Conservation (phyloP, 2,888 invertebrate species). For the Hypercompe scribonia region DNA sequence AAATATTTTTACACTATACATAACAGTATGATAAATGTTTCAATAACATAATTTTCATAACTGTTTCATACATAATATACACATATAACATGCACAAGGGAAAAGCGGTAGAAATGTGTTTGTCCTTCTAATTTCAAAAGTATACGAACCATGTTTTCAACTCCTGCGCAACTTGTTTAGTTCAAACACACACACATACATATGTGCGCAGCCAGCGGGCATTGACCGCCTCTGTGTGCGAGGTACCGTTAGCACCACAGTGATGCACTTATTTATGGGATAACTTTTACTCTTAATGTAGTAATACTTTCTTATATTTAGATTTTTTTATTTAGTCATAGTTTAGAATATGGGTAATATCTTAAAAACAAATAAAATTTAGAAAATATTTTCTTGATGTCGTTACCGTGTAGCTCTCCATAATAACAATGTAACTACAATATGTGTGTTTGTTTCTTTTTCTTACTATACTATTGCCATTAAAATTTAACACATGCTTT, state of each 20-base stretch:
- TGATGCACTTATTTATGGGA: slow-evolving; percentile 61
- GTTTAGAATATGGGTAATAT: background rate
- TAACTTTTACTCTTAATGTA: slow-evolving; percentile 57
- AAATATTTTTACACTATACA: background rate
- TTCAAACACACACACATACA: slow-evolving; percentile 32
- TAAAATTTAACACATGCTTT: background rate
- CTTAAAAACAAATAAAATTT: background rate
- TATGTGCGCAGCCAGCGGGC: slow-evolving; percentile 44
- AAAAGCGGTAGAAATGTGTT: slow-evolving; percentile 10
- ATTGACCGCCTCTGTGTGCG: slow-evolving; percentile 64
- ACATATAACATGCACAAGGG: too few relatives aligned
- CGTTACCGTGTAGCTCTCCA: background rate
- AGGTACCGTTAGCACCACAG: slow-evolving; percentile 77
- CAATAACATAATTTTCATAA: background rate
- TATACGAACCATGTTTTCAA: slow-evolving; percentile 53
- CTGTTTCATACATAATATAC: too few relatives aligned
- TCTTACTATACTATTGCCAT: background rate
- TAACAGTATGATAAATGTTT: background rate
- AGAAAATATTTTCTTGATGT: background rate
- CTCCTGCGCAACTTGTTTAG: slow-evolving; percentile 63
- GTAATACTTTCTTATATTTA: slow-evolving; percentile 36
- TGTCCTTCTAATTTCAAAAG: slow-evolving; percentile 21
- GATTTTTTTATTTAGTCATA: slow-evolving; percentile 6
- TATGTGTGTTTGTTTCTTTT: background rate
- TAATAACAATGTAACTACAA: background rate